A percentile compares a stretch with the other conserved stretches of the same genome.
Conservation (phyloP, 1,140 invertebrate genomes). For the Meloidogyne floridensis region DNA sequence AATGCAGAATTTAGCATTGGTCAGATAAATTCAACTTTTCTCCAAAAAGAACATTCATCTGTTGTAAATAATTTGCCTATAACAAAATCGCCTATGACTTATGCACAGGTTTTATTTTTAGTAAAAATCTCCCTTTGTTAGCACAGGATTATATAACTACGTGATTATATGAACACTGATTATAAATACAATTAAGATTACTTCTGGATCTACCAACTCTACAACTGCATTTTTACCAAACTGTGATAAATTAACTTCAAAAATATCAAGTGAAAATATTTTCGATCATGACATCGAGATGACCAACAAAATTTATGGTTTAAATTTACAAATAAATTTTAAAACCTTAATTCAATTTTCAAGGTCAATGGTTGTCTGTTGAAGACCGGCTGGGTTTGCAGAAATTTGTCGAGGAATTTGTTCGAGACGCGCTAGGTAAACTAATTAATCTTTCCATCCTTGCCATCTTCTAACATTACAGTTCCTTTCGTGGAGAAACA, state of each 20-base stretch:
- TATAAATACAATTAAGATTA: neutral
- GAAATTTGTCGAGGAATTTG: slow-evolving; percentile 46
- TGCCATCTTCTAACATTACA: neutral
- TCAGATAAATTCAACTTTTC: neutral
- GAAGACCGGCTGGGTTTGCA: slow-evolving; percentile 40
- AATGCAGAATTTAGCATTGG: neutral
- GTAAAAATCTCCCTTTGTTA: too few species aligned
- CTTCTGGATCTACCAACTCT: neutral
- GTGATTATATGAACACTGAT: too few species aligned
- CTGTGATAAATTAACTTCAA: neutral
- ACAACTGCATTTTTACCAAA: neutral
- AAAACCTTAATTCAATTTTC: neutral
- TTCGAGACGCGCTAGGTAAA: slow-evolving; percentile 37
- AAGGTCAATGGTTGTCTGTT: slow-evolving; percentile 45
- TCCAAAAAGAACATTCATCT: neutral
- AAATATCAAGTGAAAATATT: neutral
- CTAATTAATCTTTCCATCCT: neutral
- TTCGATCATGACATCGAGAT: neutral
- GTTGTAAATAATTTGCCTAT: neutral
- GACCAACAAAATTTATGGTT: neutral
- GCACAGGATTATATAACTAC: too few species aligned
- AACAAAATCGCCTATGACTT: neutral
- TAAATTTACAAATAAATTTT: neutral
- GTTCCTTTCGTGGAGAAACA: slow-evolving; percentile 49
- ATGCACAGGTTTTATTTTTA: neutral